Evolutionary conservation across 2,113 vertebrate genomes (phyloP).

Genomic region (Hyaena hyaena): DNA sequence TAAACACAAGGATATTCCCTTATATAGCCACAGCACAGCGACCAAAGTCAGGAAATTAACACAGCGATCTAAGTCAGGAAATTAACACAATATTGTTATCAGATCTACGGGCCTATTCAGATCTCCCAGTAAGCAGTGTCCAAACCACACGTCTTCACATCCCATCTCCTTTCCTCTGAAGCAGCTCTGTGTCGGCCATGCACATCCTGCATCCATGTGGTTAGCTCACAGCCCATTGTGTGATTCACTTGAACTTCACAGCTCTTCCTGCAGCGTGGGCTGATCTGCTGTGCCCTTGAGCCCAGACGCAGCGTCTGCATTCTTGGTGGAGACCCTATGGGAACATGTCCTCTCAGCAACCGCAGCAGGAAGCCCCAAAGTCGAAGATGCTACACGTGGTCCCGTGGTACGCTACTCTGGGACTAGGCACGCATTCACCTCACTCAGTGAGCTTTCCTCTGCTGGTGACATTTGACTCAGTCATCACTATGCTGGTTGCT

Average conservation of each 20-base stretch:
- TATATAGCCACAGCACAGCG: neutral
- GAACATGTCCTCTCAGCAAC: too few relatives aligned
- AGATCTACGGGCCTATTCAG: neutral
- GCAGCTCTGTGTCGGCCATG: neutral
- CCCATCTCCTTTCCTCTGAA: neutral
- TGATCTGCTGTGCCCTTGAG: too few relatives aligned
- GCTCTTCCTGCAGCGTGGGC: too few relatives aligned
- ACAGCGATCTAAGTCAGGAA: neutral
- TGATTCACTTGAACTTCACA: too few relatives aligned
- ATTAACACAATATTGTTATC: neutral
- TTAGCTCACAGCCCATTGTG: too few relatives aligned
- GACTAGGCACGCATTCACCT: neutral
- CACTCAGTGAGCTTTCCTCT: neutral
- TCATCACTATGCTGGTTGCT: neutral
- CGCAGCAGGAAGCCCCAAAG: neutral
- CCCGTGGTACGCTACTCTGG: neutral
- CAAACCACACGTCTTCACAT: neutral
- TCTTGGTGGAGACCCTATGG: too few relatives aligned
- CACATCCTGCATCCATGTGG: too few relatives aligned
- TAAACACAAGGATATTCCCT: neutral
- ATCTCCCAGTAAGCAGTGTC: neutral
- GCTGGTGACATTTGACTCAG: neutral
- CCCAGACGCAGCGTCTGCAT: too few relatives aligned
- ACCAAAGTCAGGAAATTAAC: neutral
- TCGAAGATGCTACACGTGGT: too few relatives aligned